Percentiles rank a stretch among this genome's conserved stretches.
phyloP scores from a whole-genome alignment of 92 coral and sea anemone genomes.

The Micromussa lordhowensis region DNA sequence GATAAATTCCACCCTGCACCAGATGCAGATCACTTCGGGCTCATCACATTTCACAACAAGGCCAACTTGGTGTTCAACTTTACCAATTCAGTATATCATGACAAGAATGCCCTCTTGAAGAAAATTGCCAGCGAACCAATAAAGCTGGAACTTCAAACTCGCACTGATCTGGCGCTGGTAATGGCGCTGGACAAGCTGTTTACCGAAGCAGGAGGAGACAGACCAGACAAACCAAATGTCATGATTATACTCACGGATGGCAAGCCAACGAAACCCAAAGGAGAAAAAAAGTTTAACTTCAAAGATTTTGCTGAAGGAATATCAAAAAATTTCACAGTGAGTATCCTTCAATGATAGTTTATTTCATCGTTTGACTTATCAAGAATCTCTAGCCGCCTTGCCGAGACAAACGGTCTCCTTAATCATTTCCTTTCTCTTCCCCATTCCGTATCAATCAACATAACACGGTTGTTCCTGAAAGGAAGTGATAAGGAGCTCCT shows the following conservation, averaged over 20 bases:
- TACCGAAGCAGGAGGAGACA: constrained; percentile 46
- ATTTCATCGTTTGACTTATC: background rate
- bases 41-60: constrained; percentile 14
- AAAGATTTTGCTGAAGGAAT: background rate
- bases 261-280: background rate
- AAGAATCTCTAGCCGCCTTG: too few relatives aligned
- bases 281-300: background rate
- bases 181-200: constrained; percentile 41
- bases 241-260: constrained; percentile 49
- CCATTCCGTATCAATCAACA: too few relatives aligned
- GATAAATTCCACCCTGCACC: constrained; percentile 5
- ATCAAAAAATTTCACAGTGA: background rate
- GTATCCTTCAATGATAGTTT: background rate
- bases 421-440: too few relatives aligned
- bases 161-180: constrained; percentile 50
- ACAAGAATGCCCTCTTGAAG: background rate
- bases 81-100: background rate
- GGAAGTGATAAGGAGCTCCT: too few relatives aligned
- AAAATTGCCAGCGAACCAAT: constrained; percentile 12
- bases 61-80: background rate
- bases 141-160: background rate
- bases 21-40: constrained; percentile 8
- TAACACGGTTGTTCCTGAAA: too few relatives aligned
- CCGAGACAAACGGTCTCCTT: too few relatives aligned
- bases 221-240: constrained; percentile 40